Conservation (phyloP, 2,888 invertebrate genomes). For the Platycnemis pennipes region DNA sequence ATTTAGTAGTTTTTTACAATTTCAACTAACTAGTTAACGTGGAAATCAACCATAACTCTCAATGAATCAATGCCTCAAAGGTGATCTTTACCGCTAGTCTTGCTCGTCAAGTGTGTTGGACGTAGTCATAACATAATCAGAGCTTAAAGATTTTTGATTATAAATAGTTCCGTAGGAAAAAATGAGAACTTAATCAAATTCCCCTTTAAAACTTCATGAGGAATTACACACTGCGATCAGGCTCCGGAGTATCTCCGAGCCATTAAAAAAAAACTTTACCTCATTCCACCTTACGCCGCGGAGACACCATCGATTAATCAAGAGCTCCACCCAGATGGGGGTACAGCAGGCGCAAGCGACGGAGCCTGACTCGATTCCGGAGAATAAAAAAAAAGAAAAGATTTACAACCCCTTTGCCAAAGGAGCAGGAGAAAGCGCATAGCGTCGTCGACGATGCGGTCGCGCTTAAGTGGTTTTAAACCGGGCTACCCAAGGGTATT, state of each 20-base stretch:
- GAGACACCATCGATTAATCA: constrained; percentile 34
- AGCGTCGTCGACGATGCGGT: background rate
- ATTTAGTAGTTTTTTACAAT: no score
- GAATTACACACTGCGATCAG: no score
- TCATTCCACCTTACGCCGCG: background rate
- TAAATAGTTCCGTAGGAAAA: no score
- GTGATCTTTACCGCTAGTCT: no score
- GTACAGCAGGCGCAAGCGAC: background rate
- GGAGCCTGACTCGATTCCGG: background rate
- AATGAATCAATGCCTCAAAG: no score
- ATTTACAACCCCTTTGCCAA: background rate
- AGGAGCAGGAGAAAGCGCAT: background rate
- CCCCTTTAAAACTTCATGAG: no score
- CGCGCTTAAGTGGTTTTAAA: background rate
- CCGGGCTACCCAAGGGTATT: background rate
- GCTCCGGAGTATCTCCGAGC: background rate
- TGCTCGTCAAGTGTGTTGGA: no score
- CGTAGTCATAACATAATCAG: no score
- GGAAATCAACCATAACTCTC: no score
- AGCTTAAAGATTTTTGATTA: no score
- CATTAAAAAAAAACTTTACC: background rate
- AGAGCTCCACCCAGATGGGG: background rate
- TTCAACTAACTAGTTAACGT: no score
- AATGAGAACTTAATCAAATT: no score
- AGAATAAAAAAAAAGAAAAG: background rate